A percentile compares a stretch with the other conserved stretches of the same genome.
Conservation (phyloP, 2,113 vertebrate species). For the Chascanopsetta lugubris region DNA sequence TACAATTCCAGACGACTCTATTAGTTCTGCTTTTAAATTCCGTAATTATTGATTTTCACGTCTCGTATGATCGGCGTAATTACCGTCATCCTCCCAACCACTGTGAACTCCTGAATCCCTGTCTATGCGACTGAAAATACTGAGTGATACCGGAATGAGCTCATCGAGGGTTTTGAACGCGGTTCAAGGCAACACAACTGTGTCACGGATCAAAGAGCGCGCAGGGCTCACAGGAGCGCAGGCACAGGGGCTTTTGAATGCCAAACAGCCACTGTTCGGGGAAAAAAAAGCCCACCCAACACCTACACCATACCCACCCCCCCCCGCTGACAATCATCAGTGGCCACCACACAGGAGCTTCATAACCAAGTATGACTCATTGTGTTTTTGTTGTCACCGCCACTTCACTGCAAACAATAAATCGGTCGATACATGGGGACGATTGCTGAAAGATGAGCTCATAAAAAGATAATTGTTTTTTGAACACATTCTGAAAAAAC, state of each 20-base stretch:
- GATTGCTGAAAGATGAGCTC: neutral
- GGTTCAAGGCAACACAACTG: slow-evolving; percentile 47
- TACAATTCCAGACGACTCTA: slow-evolving; percentile 5
- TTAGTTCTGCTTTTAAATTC: slow-evolving; percentile 24
- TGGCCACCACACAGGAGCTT: slow-evolving; percentile 29
- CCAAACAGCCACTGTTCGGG: slow-evolving; percentile 67
- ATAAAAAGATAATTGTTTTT: neutral
- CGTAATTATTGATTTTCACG: slow-evolving; percentile 32
- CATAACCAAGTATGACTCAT: slow-evolving; percentile 17
- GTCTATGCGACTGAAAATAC: slow-evolving; percentile 29
- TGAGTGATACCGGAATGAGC: slow-evolving; percentile 37
- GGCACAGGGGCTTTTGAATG: slow-evolving; percentile 63
- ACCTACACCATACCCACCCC: slow-evolving; percentile 34
- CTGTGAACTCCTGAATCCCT: slow-evolving; percentile 14
- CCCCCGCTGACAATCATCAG: slow-evolving; percentile 45
- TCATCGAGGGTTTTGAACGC: slow-evolving; percentile 35
- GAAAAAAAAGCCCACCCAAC: slow-evolving; percentile 66
- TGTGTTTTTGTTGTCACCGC: neutral
- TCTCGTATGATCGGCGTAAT: slow-evolving; percentile 37
- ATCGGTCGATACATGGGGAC: neutral
- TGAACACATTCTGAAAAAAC: slow-evolving; percentile 29
- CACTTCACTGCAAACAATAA: neutral
- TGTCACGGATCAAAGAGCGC: slow-evolving; percentile 68
- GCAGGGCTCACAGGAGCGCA: slow-evolving; percentile 53
- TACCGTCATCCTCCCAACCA: slow-evolving; percentile 34